Percentiles rank a stretch among this genome's conserved stretches.
Evolutionary conservation across 2,888 invertebrate genomes (phyloP).

Genomic region (Odontocolon sp.): DNA sequence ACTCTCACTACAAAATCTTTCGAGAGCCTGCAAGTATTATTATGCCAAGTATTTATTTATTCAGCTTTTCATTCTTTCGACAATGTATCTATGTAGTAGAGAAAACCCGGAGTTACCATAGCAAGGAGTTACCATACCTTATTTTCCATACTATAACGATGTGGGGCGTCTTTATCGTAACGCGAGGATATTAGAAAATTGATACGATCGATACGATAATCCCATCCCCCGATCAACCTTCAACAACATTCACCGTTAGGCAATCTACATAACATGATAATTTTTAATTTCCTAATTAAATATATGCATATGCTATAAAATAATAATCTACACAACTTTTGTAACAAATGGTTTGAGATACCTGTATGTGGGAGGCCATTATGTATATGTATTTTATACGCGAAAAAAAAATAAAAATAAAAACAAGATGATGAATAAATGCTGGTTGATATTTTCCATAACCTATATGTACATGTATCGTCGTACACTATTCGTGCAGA

Average conservation of each 20-base stretch:
- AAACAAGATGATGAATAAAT: constrained; percentile 22
- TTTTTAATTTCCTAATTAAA: constrained; percentile 51
- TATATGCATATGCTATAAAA: constrained; percentile 61
- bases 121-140: constrained; percentile 34
- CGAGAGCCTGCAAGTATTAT: constrained; percentile 69
- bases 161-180: constrained; percentile 47
- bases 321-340: constrained; percentile 66
- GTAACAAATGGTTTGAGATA: constrained; percentile 75
- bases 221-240: constrained; percentile 35
- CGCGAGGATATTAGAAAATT: constrained; percentile 47
- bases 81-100: constrained; percentile 58
- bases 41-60: constrained; percentile 74
- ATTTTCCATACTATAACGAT: background rate
- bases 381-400: constrained; percentile 76
- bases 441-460: background rate
- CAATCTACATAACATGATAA: constrained; percentile 52
- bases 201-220: constrained; percentile 52
- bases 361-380: constrained; percentile 76
- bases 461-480: background rate
- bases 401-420: constrained; percentile 72
- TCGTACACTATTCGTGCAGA: constrained; percentile 20
- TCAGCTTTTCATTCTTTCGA: constrained; percentile 65
- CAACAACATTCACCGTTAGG: constrained; percentile 61
- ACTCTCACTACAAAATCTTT: constrained; percentile 24
- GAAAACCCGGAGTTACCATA: constrained; percentile 36